Percentiles rank a stretch among this genome's conserved stretches.
Conservation (phyloP, 2,113 vertebrate species). For the Odontesthes bonariensis region DNA sequence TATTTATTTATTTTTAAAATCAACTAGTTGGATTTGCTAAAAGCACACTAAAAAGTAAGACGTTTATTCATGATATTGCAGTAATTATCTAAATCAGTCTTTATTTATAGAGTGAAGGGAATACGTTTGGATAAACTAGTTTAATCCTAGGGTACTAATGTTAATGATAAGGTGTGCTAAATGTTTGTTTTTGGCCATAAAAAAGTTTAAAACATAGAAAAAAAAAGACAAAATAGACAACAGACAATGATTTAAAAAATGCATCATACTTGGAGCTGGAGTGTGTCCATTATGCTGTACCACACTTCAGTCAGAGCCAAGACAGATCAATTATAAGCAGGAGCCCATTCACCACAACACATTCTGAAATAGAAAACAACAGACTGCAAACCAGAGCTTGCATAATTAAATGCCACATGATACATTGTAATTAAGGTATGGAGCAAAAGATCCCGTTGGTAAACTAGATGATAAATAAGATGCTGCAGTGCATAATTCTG, state of each 20-base stretch:
- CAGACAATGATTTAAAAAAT: not conserved
- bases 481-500: constrained; percentile 6
- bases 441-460: constrained; percentile 29
- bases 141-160: too few species aligned
- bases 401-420: constrained; percentile 50
- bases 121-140: too few species aligned
- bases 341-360: constrained; percentile 8
- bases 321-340: constrained; percentile 47
- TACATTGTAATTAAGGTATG: constrained; percentile 40
- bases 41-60: not conserved
- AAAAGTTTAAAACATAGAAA: too few species aligned
- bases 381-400: constrained; percentile 28
- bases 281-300: constrained; percentile 17
- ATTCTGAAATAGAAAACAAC: constrained; percentile 35
- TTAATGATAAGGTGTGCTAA: too few species aligned
- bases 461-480: constrained; percentile 15
- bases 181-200: too few species aligned
- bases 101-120: too few species aligned
- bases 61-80: not conserved
- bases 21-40: not conserved
- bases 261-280: not conserved
- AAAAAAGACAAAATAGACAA: not conserved
- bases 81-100: too few species aligned
- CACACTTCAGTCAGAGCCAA: constrained; percentile 20
- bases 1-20: not conserved